Evolutionary conservation across 2,113 vertebrate species (phyloP), one percentile per base, ranked within the genome.

Genomic region (Podarcis muralis): DNA sequence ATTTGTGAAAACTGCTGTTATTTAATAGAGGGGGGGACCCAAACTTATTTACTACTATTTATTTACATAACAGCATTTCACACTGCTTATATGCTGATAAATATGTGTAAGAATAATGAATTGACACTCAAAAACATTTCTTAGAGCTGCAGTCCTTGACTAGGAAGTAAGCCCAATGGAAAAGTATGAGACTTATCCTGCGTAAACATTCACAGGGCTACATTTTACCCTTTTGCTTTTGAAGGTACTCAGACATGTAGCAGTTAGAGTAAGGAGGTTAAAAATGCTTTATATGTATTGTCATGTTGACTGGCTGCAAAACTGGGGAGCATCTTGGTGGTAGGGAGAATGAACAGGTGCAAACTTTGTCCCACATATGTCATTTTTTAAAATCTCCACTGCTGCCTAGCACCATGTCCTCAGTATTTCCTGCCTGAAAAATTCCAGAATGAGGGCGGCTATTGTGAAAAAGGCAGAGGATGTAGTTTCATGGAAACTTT

Each of bases 211-310:
- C 72, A 18, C 5, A 43, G 65, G 65, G n/a, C 11, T 40, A 68
- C 62, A 59, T 85, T 71, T 12, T 86, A 78, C 77, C 1, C 48
- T 79, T 82, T 88, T 92, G 37, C 65, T 92, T 83, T 90, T 65
- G 22, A 85, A 86, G 35, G 87, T 35, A 25, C 65, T 59, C 88
- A 43, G 89, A 35, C 40, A 66, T 90, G 53, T 5, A 75, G 35
- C n/a, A 91, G 93, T 93, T 90, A 92, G 30, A 15, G 92, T 78
- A 89, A 9, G 86, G 71, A 87, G 30, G 1, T 11, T 68, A 92
- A 83, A 87, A 83, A 76, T 0, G 92, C 89, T 93, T 93, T 93
- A 96, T 90, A 74, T 80, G 81, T 62, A 85, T 22, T 92, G 94
- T 87, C 83, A 93, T 95, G 79, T 62, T 62, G 13, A 62, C 35